Base-by-base conservation (phyloP, 2,797 vertebrate species). In the Anomalospiza imberbis region DNA sequence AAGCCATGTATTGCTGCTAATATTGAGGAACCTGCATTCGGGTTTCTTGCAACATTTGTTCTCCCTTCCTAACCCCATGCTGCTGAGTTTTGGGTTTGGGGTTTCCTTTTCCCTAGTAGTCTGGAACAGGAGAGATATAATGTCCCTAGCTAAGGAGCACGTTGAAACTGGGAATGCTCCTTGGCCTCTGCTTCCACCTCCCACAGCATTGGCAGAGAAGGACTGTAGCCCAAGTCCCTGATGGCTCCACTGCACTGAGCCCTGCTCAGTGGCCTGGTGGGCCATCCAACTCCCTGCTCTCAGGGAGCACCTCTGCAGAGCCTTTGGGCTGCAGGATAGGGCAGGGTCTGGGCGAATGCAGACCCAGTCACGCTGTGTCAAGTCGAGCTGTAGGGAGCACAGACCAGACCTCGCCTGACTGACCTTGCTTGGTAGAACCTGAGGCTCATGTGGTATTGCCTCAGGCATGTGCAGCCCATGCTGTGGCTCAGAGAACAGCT, bases 361-460 rank as follows among this genome's bases (percentile, higher is more conserved):
- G n/a, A 38, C 17, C 31, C 3, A 32, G 13, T 2, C 40, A 12
- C 0, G 6, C 17, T 32, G 40, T 53, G 10, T 26, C 60, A 68
- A 54, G 53, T 29, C 0, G 0, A 16, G 4, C 31, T 4, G 2
- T 4, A 54, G 48, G 44, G 34, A 80, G 53, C 65, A 51, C 57
- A 51, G 21, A 7, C 13, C 21, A 42, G 61, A 54, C 2, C 5
- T 63, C 47, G 29, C 42, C 72, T 79, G 24, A 2, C 12, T 15
- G 17, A 18, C 26, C 18, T 29, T 19, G 65, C n/a, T 70, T 17
- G 12, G 50, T 3, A 45, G 21, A 31, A 32, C 32, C 36, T 19
- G 48, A 36, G 12, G 57, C 53, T 71, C 11, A 6, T 13, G 21
- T 2, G 1, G 7, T 5, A 32, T 47, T 51, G 47, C 34, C 62